These are phyloP conservation scores for Cacatua alba DNA, from an alignment of 2,113 vertebrate species.

Conservation along the genomic window DNA sequence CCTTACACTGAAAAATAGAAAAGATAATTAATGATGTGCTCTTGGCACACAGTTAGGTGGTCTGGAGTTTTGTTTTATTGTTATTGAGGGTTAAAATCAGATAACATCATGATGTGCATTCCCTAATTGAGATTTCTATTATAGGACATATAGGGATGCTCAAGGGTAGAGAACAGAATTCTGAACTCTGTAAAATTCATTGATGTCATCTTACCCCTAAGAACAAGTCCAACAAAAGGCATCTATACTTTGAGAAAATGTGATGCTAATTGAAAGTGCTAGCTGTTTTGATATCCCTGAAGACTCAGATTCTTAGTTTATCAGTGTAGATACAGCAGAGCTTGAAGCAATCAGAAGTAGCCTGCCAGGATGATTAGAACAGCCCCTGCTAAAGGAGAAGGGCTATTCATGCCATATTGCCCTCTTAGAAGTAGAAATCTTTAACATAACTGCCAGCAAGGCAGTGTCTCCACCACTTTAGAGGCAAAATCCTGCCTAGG, in stretches of 20 bases:
- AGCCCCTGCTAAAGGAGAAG: not conserved
- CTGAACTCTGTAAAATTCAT: not conserved
- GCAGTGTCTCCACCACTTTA: not conserved
- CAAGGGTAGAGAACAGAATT: not conserved
- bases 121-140: not conserved
- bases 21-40: conserved; percentile 24
- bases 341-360: not conserved
- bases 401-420: not conserved
- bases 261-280: not conserved
- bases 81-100: not conserved
- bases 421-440: not conserved
- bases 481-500: not conserved
- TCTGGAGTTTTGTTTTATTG: conserved; percentile 6
- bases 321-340: not conserved
- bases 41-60: not conserved
- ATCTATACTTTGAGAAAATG: not conserved
- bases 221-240: not conserved
- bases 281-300: not conserved
- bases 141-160: not conserved
- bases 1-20: conserved; percentile 1
- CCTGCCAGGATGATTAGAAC: not conserved
- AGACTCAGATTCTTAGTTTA: not conserved
- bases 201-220: not conserved
- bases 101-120: not conserved
- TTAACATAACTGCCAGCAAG: not conserved